Evolutionary conservation across 2,113 vertebrate species (phyloP).

Genomic region (Furnarius figulus): DNA sequence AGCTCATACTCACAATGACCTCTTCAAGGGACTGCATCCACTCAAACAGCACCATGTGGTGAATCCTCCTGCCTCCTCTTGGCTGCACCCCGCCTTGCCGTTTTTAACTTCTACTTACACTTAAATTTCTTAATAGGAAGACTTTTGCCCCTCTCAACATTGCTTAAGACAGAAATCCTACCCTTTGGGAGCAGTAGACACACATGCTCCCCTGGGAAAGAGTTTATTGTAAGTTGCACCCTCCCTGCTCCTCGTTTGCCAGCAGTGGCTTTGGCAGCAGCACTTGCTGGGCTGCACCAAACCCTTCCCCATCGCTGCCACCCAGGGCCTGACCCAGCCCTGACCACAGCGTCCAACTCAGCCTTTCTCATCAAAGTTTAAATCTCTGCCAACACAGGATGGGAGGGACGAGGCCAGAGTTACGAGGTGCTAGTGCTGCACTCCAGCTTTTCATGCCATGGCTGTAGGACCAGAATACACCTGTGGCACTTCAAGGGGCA

Average conservation of each 20-base stretch:
- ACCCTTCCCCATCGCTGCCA: neutral
- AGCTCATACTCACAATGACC: neutral
- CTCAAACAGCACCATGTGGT: rapidly evolving
- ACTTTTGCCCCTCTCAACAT: neutral
- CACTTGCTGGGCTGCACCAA: neutral
- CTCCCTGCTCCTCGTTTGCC: neutral
- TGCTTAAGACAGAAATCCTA: neutral
- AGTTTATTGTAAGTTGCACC: neutral
- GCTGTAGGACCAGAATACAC: neutral
- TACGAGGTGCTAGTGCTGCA: neutral
- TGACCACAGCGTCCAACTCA: neutral
- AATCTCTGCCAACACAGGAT: neutral
- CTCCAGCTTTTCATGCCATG: neutral
- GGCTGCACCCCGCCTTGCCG: neutral
- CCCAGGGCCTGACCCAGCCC: neutral
- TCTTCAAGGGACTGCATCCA: neutral
- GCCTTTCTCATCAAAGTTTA: neutral
- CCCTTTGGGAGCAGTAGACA: neutral
- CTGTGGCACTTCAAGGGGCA: neutral
- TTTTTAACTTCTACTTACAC: neutral
- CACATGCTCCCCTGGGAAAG: neutral
- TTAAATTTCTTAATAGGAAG: neutral
- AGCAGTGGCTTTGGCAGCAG: neutral
- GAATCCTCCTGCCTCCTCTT: neutral
- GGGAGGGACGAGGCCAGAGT: rapidly evolving